These are phyloP conservation scores for Micrasema longulum DNA, from an alignment of 1,140 invertebrate genomes.

Conservation along the genomic window DNA sequence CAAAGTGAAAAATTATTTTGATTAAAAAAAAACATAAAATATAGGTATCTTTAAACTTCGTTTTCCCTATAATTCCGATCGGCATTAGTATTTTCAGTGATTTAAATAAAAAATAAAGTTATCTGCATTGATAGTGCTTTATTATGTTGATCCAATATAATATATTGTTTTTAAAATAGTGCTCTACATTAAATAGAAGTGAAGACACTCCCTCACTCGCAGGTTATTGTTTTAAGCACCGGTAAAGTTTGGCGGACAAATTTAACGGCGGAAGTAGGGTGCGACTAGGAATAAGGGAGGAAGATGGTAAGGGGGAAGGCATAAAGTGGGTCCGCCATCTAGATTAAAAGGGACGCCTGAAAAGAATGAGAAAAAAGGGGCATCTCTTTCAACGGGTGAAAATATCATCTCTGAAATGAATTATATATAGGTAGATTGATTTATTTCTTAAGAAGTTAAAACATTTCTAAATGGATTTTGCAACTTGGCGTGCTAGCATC, in stretches of 20 bases:
- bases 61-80: too few species aligned
- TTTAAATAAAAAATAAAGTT: too few species aligned
- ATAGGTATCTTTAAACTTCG: too few species aligned
- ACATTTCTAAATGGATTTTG: background rate
- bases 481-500: too few species aligned
- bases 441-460: conserved; percentile 20
- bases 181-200: too few species aligned
- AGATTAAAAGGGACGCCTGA: conserved; percentile 50
- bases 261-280: conserved; percentile 48
- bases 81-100: too few species aligned
- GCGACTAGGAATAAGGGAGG: too few species aligned
- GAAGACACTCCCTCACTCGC: background rate
- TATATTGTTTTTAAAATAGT: conserved; percentile 13
- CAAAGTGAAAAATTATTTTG: too few species aligned
- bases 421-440: conserved; percentile 45
- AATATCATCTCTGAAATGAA: conserved; percentile 43
- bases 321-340: conserved; percentile 38
- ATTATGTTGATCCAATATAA: too few species aligned
- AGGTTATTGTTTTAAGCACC: conserved; percentile 42
- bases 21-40: too few species aligned
- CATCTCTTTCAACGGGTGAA: conserved; percentile 29
- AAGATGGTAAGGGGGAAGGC: background rate
- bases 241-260: conserved; percentile 47
- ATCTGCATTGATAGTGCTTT: too few species aligned
- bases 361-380: conserved; percentile 41